A percentile compares a stretch with the other conserved stretches of the same genome.
phyloP scores from a whole-genome alignment of 2,113 vertebrate species.

The Eulemur rufifrons region DNA sequence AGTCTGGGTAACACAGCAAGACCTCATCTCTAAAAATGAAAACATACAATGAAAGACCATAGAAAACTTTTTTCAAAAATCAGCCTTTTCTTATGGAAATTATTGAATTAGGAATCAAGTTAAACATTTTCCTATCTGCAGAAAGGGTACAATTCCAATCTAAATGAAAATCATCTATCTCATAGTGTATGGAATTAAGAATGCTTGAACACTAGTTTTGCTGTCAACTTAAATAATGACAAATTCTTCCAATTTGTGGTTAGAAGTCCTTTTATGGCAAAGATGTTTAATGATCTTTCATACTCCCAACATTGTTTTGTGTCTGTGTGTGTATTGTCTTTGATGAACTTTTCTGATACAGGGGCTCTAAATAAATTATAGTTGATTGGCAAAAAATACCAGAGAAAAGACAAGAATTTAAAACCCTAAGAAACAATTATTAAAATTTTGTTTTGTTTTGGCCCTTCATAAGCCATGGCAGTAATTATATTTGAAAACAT shows the following conservation, averaged over 20 bases:
- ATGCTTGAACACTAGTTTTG: conserved; percentile 7
- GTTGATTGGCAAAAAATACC: background rate
- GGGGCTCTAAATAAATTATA: background rate
- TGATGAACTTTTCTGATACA: conserved; percentile 13
- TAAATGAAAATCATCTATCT: background rate
- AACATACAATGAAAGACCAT: background rate
- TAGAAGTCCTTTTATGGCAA: background rate
- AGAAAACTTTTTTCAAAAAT: background rate
- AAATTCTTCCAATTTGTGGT: conserved; percentile 31
- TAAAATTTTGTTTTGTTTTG: background rate
- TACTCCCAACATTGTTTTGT: background rate
- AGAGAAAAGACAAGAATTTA: background rate
- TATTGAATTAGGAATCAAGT: background rate
- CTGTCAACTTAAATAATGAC: conserved; percentile 7
- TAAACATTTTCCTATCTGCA: background rate
- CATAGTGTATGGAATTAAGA: background rate
- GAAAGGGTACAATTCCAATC: background rate
- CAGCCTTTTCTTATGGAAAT: background rate
- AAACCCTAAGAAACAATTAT: conserved; percentile 7
- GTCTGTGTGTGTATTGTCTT: background rate
- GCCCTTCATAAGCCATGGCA: no score
- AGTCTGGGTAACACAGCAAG: no score
- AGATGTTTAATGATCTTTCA: background rate
- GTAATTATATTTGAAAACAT: conserved; percentile 28
- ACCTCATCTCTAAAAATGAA: no score